These are phyloP conservation scores for Volucella bombylans DNA, from an alignment of 2,888 invertebrate genomes.

Conservation along the genomic window DNA sequence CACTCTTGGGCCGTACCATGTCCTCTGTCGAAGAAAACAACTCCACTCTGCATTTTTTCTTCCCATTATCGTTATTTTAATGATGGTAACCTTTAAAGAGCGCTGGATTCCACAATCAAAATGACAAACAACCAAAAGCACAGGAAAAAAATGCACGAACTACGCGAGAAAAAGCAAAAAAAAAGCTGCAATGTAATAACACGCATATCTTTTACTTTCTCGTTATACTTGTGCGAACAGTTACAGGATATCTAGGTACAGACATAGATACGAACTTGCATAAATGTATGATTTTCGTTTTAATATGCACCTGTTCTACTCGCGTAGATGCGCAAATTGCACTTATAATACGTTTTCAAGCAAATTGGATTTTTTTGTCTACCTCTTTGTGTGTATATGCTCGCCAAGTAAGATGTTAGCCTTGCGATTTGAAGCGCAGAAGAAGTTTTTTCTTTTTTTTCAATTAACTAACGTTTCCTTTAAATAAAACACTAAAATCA, in stretches of 20 bases:
- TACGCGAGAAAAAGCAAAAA: conserved; percentile 14
- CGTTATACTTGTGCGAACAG: background rate
- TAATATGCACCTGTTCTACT: background rate
- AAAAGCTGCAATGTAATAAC: background rate
- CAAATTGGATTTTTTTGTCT: conserved; percentile 45
- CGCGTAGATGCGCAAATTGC: conserved; percentile 5
- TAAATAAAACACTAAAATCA: no score
- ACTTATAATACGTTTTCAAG: conserved; percentile 56
- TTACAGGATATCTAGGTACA: background rate
- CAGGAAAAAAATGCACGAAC: conserved; percentile 1
- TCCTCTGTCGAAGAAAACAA: conserved; percentile 3
- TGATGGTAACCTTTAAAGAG: conserved; percentile 49
- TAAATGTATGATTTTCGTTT: conserved; percentile 7
- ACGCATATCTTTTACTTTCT: background rate
- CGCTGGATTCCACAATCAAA: conserved; percentile 1
- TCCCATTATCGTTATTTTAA: conserved; percentile 37
- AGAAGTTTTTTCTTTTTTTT: background rate
- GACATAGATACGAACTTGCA: no score
- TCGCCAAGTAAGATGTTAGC: background rate
- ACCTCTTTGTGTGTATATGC: no score
- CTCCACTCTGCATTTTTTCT: background rate
- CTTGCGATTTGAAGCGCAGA: conserved; percentile 19
- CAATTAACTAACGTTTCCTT: no score
- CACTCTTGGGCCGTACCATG: conserved; percentile 1
- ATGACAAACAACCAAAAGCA: conserved; percentile 7